Evolutionary conservation across 1,140 invertebrate genomes (phyloP), one percentile per base, ranked within the genome.

Genomic region (Platorchestia sp.): DNA sequence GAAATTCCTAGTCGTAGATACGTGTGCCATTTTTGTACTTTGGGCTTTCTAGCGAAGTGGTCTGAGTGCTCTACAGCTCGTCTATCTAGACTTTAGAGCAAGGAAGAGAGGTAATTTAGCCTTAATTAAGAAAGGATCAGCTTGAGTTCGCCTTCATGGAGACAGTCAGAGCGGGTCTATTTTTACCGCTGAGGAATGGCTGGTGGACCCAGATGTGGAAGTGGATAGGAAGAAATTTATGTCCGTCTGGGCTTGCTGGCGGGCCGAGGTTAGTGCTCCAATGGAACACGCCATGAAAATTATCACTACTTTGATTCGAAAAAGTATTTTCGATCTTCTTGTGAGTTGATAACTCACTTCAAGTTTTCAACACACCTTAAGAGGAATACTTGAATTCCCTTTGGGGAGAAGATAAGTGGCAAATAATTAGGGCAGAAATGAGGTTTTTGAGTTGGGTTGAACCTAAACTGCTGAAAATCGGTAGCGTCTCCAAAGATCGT

Each of bases 121-220:
- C 59, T 75, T 75, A 75, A 75, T 75, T 75, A 75, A 75, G 59
- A 75, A 75, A 36, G 59, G 59, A 75, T 75, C 59, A 75, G 59
- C 59, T 75, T 36, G 59, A 75, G 59, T 75, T 75, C 59, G 10
- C 59, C 59, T 75, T 75, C 59, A 75, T 75, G 59, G 59, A 75
- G 59, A 75, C 59, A 75, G 59, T 75, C 27, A 75, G 59, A 75
- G 59, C 14, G 27, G 59, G 14, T 75, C 59, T 75, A 36, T 75
- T 75, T 75, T 75, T 75, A 75, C 59, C 59, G 59, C 59, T 75
- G 59, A 75, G 14, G 59, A 75, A 75, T 75, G 59, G 59, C 59
- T 75, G 7, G 59, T 75, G 59, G 59, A 75, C 59, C 10, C 59
- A 75, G 59, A 75, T 75, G 59, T 75, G 59, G 59, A 75, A 75